Percentiles rank a stretch among this genome's conserved stretches.
These are phyloP conservation scores for Actenoides lindsayi DNA, from an alignment of 2,113 vertebrate genomes.

Conservation along the genomic window DNA sequence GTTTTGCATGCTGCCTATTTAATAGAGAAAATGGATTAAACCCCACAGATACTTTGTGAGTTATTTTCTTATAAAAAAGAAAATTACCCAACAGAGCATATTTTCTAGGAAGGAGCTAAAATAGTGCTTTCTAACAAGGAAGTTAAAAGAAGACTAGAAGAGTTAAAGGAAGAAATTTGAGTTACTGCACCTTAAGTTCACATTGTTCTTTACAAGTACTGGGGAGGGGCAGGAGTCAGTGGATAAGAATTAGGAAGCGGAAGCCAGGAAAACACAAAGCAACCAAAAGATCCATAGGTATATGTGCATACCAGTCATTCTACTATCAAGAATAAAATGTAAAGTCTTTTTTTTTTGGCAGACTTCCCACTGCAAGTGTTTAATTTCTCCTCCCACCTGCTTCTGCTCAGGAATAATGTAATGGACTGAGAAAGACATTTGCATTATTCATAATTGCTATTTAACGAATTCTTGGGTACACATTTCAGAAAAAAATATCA, in stretches of 20 bases:
- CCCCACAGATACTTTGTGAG: background rate
- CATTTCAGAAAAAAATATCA: background rate
- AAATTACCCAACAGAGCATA: background rate
- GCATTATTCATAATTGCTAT: conserved; percentile 56
- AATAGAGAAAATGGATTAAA: background rate
- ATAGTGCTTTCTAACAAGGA: background rate
- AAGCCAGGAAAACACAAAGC: conserved; percentile 27
- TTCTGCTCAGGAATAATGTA: conserved; percentile 54
- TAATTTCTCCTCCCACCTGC: conserved; percentile 60
- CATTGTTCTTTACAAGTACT: background rate
- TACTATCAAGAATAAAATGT: conserved; percentile 15
- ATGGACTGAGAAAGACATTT: conserved; percentile 39
- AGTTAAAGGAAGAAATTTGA: background rate
- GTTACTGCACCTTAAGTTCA: background rate
- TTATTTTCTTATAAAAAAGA: background rate
- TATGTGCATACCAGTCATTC: conserved; percentile 10
- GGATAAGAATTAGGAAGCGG: background rate
- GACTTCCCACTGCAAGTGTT: conserved; percentile 21
- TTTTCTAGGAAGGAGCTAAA: background rate
- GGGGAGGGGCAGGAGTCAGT: background rate
- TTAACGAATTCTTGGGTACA: conserved; percentile 9
- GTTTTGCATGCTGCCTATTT: background rate
- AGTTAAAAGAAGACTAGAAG: background rate
- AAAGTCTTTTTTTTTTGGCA: conserved; percentile 31
- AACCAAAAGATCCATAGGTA: background rate